Base-by-base conservation (phyloP, 2,888 invertebrate species). In the Clistopyga incitator region DNA sequence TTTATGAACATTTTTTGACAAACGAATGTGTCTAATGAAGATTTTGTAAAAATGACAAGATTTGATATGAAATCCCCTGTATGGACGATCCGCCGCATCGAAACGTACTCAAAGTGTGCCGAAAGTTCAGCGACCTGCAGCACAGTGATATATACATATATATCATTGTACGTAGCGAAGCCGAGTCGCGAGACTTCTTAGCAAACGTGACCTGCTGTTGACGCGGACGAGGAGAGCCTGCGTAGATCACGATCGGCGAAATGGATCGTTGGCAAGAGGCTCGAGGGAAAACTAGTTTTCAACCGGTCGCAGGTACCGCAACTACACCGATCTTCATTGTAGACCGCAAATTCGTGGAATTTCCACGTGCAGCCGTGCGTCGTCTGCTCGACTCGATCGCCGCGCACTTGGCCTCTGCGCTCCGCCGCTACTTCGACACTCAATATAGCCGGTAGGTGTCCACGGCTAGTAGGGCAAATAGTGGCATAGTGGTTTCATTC, bases 121-220 rank as follows among this genome's bases (percentile, higher is more conserved):
- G 74, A 87, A 84, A 85, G 86, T 86, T 86, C 85, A 86, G 25
- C 54, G 83, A 82, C 80, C 79, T 70, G 45, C 45, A 45, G 45
- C 45, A 45, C 47, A 18, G 50, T 25, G 42, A n/a, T 47, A 25
- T 23, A 50, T 56, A 77, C 54, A n/a, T 47, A 25, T 23, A 50
- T 56, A 77, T 61, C 59, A 71, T 45, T 61, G 45, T 56, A 38
- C 50, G 20, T 72, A 20, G 45, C 64, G 64, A 59, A 42, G 45
- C n/a, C 11, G 52, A 65, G 50, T n/a, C 29, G 23, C 25, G 29
- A n/a, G 15, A 29, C 29, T 29, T 15, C 29, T 18, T n/a, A 15
- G 52, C 82, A n/a, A 50, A 18, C 6, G 47, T 74, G 78, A 81
- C 65, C 77, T 75, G 29, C 64, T 72, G 54, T 56, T 56, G 54